Percentiles rank a stretch among this genome's conserved stretches.
Evolutionary conservation across 1,140 invertebrate genomes (phyloP).

Genomic region (Ceratosolen fusciceps): DNA sequence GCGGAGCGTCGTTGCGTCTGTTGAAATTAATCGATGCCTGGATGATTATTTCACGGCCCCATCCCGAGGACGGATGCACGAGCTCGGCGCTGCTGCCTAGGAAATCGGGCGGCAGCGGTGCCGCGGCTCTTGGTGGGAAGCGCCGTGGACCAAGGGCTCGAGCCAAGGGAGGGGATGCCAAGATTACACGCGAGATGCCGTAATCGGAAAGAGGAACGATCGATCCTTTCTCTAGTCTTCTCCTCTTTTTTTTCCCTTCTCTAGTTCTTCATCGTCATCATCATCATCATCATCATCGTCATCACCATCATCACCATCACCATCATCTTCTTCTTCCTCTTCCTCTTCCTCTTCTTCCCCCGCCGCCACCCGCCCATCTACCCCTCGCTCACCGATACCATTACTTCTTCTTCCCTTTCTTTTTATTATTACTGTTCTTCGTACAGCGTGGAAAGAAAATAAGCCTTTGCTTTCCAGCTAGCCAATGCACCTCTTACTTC

Average conservation of each 20-base stretch:
- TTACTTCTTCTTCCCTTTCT: not conserved
- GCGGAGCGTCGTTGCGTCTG: conserved; percentile 1
- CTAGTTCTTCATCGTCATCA: not conserved
- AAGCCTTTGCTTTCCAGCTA: conserved; percentile 3
- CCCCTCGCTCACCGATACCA: not conserved
- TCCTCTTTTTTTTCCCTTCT: not conserved
- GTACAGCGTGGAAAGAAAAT: conserved; percentile 23
- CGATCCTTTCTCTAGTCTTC: conserved; percentile 17
- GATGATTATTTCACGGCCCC: conserved; percentile 18
- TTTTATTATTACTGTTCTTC: conserved; percentile 10
- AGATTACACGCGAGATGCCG: conserved; percentile 24
- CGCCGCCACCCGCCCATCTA: not conserved
- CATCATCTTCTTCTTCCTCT: not conserved
- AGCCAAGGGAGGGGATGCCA: not conserved
- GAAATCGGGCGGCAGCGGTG: no score
- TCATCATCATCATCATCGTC: not conserved
- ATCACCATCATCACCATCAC: not conserved
- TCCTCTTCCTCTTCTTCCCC: not conserved
- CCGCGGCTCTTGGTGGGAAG: not conserved
- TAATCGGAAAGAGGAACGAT: conserved; percentile 26
- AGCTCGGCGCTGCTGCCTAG: no score
- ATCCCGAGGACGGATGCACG: not conserved
- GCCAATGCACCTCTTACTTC: no score
- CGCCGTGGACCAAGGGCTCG: not conserved
- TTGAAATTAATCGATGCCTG: conserved; percentile 25